Conservation (phyloP, 2,113 vertebrate species). For the Herpetotheres cachinnans region DNA sequence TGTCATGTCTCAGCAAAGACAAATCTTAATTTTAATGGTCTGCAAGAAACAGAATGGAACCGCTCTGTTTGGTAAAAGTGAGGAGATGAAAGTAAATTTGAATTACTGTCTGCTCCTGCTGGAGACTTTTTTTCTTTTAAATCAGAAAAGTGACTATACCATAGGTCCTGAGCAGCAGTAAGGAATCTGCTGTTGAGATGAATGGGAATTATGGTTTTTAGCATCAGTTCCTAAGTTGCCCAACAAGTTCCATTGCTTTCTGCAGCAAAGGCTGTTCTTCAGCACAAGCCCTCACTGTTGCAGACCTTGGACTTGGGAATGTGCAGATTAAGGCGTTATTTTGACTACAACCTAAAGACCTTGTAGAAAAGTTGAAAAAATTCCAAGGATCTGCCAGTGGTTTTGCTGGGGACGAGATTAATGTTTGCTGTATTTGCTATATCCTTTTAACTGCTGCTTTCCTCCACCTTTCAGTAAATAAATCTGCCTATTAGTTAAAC, state of each 20-base stretch:
- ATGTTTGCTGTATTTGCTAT: constrained; percentile 17
- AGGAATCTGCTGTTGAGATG: not conserved
- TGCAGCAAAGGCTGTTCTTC: not conserved
- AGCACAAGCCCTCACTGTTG: not conserved
- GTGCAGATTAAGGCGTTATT: constrained; percentile 39
- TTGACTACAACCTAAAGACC: constrained; percentile 39
- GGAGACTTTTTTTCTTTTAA: not conserved
- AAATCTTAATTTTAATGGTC: not conserved
- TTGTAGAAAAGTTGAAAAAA: constrained; percentile 48
- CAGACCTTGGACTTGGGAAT: constrained; percentile 4
- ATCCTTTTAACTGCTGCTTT: constrained; percentile 48
- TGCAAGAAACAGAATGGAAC: not conserved
- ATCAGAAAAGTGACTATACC: not conserved
- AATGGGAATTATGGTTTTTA: not conserved
- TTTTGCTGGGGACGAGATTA: constrained; percentile 30
- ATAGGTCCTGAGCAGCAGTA: not conserved
- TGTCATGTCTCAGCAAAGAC: not conserved
- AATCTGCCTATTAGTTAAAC: constrained; percentile 53
- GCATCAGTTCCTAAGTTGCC: not conserved
- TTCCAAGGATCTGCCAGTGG: constrained; percentile 22
- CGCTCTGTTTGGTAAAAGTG: not conserved
- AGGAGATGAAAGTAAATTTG: not conserved
- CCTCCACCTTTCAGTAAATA: constrained; percentile 41
- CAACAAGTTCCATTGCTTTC: not conserved
- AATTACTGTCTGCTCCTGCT: not conserved